Conservation (phyloP, 53 echinoderm and acorn worm species). For the Henricia sp. region DNA sequence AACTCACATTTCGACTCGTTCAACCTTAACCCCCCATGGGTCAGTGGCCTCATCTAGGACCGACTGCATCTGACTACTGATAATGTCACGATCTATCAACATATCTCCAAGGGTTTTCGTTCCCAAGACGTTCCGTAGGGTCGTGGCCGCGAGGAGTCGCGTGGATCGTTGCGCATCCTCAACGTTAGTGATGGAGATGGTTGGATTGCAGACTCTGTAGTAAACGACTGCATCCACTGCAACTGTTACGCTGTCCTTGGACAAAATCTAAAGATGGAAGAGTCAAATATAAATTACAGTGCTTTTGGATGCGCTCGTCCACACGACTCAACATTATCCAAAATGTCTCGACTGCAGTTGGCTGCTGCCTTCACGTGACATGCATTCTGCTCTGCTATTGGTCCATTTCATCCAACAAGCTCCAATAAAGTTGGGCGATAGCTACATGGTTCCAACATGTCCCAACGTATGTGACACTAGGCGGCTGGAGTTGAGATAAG, state of each 20-base stretch:
- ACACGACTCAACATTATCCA: too few species aligned
- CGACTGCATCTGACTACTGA: conserved; percentile 85
- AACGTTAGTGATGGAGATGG: conserved; percentile 92
- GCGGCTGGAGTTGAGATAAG: too few species aligned
- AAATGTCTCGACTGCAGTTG: too few species aligned
- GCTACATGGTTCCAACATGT: too few species aligned
- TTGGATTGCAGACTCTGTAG: conserved; percentile 94
- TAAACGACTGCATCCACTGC: conserved; percentile 98
- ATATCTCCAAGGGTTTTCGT: conserved; percentile 89
- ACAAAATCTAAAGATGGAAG: conserved; percentile 69
- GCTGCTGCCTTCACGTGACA: too few species aligned
- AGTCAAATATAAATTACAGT: too few species aligned
- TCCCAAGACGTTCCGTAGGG: conserved; percentile 94
- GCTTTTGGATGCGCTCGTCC: too few species aligned
- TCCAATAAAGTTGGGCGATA: too few species aligned
- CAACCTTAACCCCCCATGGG: conserved; percentile 98
- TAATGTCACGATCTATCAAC: conserved; percentile 74
- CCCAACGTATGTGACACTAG: too few species aligned
- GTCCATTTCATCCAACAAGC: too few species aligned
- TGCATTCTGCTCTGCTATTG: too few species aligned
- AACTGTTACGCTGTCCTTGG: conserved; percentile 92
- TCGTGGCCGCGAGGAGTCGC: conserved; percentile 94
- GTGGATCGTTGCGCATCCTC: conserved; percentile 94
- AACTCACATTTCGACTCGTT: conserved; percentile 97
- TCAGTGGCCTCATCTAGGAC: conserved; percentile 92